Conservation (phyloP, 2,113 vertebrate species). For the Platichthys stellatus region DNA sequence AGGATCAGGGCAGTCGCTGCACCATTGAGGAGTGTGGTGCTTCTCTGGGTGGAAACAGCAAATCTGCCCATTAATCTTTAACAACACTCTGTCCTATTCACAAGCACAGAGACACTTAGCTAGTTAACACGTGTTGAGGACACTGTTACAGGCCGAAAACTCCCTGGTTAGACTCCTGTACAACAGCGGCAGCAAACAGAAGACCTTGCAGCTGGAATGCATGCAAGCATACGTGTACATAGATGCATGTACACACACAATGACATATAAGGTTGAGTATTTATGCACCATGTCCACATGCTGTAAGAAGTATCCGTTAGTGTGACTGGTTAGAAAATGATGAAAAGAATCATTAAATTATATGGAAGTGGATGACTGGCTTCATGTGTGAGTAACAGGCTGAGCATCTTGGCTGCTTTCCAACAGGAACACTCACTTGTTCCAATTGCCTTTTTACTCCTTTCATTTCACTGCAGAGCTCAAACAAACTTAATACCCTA, state of each 20-base stretch:
- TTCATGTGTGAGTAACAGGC: no score
- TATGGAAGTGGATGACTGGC: background rate
- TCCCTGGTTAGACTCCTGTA: slow-evolving; percentile 8
- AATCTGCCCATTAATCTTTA: slow-evolving; percentile 45
- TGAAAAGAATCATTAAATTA: background rate
- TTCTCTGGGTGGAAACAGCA: slow-evolving; percentile 50
- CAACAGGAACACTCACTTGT: slow-evolving; percentile 16
- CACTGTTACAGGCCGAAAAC: background rate
- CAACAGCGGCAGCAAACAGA: slow-evolving; percentile 1
- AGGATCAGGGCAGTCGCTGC: slow-evolving; percentile 57
- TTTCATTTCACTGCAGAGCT: background rate
- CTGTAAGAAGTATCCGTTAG: slow-evolving; percentile 32
- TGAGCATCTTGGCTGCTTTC: slow-evolving; percentile 25
- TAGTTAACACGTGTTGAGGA: slow-evolving; percentile 6
- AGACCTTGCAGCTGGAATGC: slow-evolving; percentile 18
- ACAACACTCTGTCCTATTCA: background rate
- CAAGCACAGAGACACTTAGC: slow-evolving; percentile 1
- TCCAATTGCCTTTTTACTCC: background rate
- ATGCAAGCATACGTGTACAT: slow-evolving; percentile 42
- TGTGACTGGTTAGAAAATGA: slow-evolving; percentile 31
- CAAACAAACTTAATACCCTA: background rate
- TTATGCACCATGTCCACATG: slow-evolving; percentile 36
- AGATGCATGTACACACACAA: slow-evolving; percentile 34
- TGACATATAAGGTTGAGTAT: slow-evolving; percentile 10
- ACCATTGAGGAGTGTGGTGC: slow-evolving; percentile 19